Conservation (phyloP, 2,113 vertebrate species). For the Sander vitreus region DNA sequence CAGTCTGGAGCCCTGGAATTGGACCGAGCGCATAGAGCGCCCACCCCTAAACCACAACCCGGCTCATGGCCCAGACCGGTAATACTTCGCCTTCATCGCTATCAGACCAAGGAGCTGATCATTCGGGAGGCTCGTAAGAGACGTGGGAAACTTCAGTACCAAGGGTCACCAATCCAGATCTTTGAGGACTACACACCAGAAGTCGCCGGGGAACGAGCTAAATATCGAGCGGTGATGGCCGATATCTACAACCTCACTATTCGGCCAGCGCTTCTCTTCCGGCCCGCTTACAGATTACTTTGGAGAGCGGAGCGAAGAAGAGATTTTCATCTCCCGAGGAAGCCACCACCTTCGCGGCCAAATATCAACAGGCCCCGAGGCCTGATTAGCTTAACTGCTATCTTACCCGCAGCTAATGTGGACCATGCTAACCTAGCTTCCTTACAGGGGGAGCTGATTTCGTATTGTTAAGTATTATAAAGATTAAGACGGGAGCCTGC, state of each 20-base stretch:
- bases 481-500: neutral
- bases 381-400: too few relatives aligned
- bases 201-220: neutral
- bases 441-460: neutral
- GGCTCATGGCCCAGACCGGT: too few relatives aligned
- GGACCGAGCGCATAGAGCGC: neutral
- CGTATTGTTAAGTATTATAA: neutral
- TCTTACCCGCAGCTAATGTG: too few relatives aligned
- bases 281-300: neutral
- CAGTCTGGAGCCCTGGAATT: too few relatives aligned
- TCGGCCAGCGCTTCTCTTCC: neutral
- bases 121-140: too few relatives aligned
- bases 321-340: too few relatives aligned
- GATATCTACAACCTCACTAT: neutral
- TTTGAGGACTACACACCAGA: neutral
- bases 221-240: neutral
- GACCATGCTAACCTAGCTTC: neutral
- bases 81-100: too few relatives aligned
- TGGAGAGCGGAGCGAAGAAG: neutral
- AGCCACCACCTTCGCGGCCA: neutral
- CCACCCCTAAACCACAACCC: too few relatives aligned
- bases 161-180: neutral
- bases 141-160: neutral
- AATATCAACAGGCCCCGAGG: neutral
- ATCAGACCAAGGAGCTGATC: too few relatives aligned